A percentile compares a stretch with the other conserved stretches of the same genome.
phyloP scores from a whole-genome alignment of 2,113 vertebrate genomes.

The Notarius quadriscutis region DNA sequence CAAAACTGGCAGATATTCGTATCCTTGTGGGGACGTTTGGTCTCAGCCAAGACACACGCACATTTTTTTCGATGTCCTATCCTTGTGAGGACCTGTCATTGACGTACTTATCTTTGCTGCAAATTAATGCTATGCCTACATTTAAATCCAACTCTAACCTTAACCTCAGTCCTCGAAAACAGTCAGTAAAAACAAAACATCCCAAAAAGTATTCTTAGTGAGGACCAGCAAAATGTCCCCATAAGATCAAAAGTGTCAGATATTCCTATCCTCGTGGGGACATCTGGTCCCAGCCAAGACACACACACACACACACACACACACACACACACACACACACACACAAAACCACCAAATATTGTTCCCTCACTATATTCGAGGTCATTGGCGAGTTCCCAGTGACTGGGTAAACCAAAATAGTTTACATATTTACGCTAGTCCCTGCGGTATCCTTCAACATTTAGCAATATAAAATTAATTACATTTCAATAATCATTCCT shows the following conservation, averaged over 20 bases:
- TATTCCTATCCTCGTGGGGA: too few relatives aligned
- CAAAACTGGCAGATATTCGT: not conserved
- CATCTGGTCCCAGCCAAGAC: too few relatives aligned
- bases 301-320: slow-evolving; percentile 37
- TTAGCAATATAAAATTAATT: not conserved
- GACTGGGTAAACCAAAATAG: slow-evolving; percentile 50
- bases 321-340: not conserved
- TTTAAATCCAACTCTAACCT: too few relatives aligned
- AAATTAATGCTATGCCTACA: too few relatives aligned
- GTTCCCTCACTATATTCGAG: slow-evolving; percentile 56
- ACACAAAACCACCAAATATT: slow-evolving; percentile 6
- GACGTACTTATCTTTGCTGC: too few relatives aligned
- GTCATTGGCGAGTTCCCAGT: slow-evolving; percentile 69
- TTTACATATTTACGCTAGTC: not conserved
- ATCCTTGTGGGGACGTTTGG: not conserved
- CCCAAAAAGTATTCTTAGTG: too few relatives aligned
- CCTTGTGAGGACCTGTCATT: too few relatives aligned
- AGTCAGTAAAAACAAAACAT: too few relatives aligned
- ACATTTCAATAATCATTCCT: not conserved
- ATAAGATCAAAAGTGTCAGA: too few relatives aligned
- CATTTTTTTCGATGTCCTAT: not conserved
- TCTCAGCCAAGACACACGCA: slow-evolving; percentile 18
- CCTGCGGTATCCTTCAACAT: not conserved
- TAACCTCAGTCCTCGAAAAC: too few relatives aligned
- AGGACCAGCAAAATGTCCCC: too few relatives aligned